A percentile compares a stretch with the other conserved stretches of the same genome.
phyloP scores from a whole-genome alignment of 1,140 invertebrate genomes.

The Diploscapter pachys region DNA sequence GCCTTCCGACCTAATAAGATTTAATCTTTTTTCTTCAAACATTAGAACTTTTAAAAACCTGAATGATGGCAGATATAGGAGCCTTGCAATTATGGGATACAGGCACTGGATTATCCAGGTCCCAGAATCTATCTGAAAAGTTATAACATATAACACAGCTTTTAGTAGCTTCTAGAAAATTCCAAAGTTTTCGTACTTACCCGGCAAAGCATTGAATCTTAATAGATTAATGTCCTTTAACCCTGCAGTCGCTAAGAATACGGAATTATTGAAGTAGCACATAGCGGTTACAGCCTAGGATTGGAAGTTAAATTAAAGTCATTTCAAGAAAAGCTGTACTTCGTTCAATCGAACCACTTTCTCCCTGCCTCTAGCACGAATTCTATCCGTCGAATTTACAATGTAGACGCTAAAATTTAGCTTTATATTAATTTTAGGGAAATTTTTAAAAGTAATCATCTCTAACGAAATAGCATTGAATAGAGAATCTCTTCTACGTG shows the following conservation, averaged over 20 bases:
- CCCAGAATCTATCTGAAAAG: slow-evolving; percentile 75
- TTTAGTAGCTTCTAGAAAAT: not conserved
- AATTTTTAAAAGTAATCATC: not conserved
- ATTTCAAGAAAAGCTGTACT: too few species aligned
- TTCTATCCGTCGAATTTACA: slow-evolving; percentile 91
- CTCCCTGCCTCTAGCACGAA: slow-evolving; percentile 87
- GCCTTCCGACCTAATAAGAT: slow-evolving; percentile 67
- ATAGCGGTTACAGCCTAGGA: slow-evolving; percentile 77
- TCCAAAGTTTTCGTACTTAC: not conserved
- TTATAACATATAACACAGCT: not conserved
- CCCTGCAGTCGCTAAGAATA: slow-evolving; percentile 34
- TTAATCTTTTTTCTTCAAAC: slow-evolving; percentile 78
- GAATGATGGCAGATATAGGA: slow-evolving; percentile 73
- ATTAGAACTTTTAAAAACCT: slow-evolving; percentile 66
- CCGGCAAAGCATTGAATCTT: slow-evolving; percentile 27
- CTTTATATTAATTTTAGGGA: not conserved
- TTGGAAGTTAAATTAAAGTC: too few species aligned
- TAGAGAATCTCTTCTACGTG: too few species aligned
- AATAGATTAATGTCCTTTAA: slow-evolving; percentile 30
- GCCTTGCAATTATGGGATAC: slow-evolving; percentile 74
- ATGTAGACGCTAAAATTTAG: slow-evolving; percentile 73
- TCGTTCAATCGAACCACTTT: slow-evolving; percentile 76
- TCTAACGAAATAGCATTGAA: too few species aligned
- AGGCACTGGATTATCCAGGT: slow-evolving; percentile 76
- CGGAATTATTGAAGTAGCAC: slow-evolving; percentile 34